phyloP scores from a whole-genome alignment of 1,140 invertebrate genomes.

The Matsumurasca onukii region DNA sequence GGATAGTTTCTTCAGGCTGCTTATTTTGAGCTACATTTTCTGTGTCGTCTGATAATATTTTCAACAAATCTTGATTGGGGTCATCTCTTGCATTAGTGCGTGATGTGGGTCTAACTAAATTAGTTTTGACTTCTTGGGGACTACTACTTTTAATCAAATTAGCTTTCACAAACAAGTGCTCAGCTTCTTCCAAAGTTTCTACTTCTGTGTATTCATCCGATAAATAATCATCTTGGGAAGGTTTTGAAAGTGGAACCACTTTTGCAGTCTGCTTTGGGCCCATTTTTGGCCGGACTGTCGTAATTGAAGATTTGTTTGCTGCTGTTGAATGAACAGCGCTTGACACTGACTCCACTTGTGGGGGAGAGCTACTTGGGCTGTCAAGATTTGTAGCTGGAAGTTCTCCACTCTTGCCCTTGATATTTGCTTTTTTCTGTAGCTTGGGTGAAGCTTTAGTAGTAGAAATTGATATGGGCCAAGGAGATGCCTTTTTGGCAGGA shows the following conservation, averaged over 20 bases:
- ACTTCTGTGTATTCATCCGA: conserved; percentile 11
- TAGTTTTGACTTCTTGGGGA: too few relatives aligned
- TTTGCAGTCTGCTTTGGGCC: conserved; percentile 7
- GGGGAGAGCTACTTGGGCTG: too few relatives aligned
- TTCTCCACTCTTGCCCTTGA: not conserved
- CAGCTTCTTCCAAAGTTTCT: not conserved
- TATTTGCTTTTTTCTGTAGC: not conserved
- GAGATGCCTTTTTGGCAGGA: not conserved
- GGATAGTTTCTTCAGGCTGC: too few relatives aligned
- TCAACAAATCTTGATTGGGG: conserved; percentile 20
- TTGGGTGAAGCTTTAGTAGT: not conserved
- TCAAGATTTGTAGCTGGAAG: too few relatives aligned
- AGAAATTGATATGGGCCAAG: not conserved
- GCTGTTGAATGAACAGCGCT: too few relatives aligned
- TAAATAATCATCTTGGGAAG: not conserved
- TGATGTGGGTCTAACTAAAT: not conserved
- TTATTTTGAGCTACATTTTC: not conserved
- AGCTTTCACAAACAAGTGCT: too few relatives aligned
- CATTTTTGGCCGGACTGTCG: not conserved
- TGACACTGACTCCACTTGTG: too few relatives aligned
- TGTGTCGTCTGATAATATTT: conserved; percentile 16
- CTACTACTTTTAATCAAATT: too few relatives aligned
- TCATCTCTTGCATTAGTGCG: conserved; percentile 1
- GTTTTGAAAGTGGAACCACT: not conserved
- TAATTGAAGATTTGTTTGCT: not conserved